phyloP scores from a whole-genome alignment of 1,140 invertebrate species.

The Bicyclus anynana region DNA sequence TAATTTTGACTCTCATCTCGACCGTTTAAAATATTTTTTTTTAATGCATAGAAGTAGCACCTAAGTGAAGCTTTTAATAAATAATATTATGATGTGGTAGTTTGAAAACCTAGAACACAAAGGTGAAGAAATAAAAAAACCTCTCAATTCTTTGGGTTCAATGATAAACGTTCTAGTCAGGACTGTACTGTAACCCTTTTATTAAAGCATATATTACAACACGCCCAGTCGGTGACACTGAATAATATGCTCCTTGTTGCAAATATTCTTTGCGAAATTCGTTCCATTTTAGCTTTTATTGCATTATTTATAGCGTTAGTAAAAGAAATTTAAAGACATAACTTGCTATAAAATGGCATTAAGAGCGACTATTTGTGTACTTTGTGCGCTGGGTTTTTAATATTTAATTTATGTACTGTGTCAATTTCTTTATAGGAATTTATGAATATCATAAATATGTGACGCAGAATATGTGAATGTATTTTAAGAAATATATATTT shows the following conservation, averaged over 20 bases:
- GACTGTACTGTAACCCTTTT: slow-evolving; percentile 72
- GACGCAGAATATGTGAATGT: too few species aligned
- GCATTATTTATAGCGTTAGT: slow-evolving; percentile 56
- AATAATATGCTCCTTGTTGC: slow-evolving; percentile 73
- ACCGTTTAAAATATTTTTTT: too few species aligned
- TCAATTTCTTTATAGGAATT: too few species aligned
- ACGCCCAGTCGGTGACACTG: slow-evolving; percentile 67
- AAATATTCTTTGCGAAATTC: slow-evolving; percentile 56
- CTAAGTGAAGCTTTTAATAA: too few species aligned
- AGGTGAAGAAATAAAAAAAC: slow-evolving; percentile 57
- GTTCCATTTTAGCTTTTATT: slow-evolving; percentile 68
- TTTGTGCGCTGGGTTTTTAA: too few species aligned
- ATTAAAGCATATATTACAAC: slow-evolving; percentile 76
- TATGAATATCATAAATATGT: too few species aligned
- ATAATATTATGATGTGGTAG: too few species aligned
- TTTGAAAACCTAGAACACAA: too few species aligned
- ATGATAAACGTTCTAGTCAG: slow-evolving; percentile 58
- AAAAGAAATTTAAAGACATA: slow-evolving; percentile 19
- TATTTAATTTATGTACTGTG: neutral
- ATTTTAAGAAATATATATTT: too few species aligned
- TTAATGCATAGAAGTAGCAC: too few species aligned
- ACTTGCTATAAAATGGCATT: slow-evolving; percentile 7
- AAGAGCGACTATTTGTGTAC: neutral
- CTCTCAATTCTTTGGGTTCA: slow-evolving; percentile 57
- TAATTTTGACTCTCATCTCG: too few species aligned